Conservation (phyloP, 1,140 invertebrate species). For the Zelostemma sp. region DNA sequence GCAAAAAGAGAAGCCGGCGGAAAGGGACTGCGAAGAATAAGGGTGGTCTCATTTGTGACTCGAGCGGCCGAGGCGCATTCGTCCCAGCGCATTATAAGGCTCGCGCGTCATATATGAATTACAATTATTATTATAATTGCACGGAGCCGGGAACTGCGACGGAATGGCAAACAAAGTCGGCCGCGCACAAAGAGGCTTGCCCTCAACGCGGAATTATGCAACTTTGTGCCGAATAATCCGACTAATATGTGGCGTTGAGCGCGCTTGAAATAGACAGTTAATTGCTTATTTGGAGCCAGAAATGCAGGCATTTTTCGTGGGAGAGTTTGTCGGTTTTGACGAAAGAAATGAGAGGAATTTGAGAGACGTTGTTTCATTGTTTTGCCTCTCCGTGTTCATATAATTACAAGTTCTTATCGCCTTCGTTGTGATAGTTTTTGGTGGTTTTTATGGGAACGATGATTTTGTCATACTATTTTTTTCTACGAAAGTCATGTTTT, state of each 20-base stretch:
- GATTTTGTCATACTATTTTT: too few relatives aligned
- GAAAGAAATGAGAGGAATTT: not conserved
- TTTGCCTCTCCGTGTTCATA: too few relatives aligned
- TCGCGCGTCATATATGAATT: slow-evolving; percentile 39
- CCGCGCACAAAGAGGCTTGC: slow-evolving; percentile 23
- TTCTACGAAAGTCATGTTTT: too few relatives aligned
- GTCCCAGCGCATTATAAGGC: slow-evolving; percentile 33
- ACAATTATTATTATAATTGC: slow-evolving; percentile 51
- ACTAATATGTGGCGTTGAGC: slow-evolving; percentile 44
- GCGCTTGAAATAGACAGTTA: slow-evolving; percentile 47
- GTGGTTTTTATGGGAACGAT: too few relatives aligned
- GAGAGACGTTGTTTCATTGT: too few relatives aligned
- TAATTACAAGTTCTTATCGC: too few relatives aligned
- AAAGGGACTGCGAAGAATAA: slow-evolving; percentile 22
- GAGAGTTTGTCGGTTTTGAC: not conserved
- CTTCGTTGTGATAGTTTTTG: too few relatives aligned
- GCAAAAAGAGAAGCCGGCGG: slow-evolving; percentile 7
- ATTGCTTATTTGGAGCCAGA: slow-evolving; percentile 31
- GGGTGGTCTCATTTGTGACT: slow-evolving; percentile 43
- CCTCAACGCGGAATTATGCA: slow-evolving; percentile 29
- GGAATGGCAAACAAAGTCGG: slow-evolving; percentile 28
- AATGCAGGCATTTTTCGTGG: not conserved
- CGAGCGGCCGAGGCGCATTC: slow-evolving; percentile 29
- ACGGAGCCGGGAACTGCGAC: slow-evolving; percentile 29
- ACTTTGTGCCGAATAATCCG: slow-evolving; percentile 41